A percentile compares a stretch with the other conserved stretches of the same genome.
These are phyloP conservation scores for Trichosurus vulpecula DNA, from an alignment of 2,797 vertebrate genomes.

Conservation along the genomic window DNA sequence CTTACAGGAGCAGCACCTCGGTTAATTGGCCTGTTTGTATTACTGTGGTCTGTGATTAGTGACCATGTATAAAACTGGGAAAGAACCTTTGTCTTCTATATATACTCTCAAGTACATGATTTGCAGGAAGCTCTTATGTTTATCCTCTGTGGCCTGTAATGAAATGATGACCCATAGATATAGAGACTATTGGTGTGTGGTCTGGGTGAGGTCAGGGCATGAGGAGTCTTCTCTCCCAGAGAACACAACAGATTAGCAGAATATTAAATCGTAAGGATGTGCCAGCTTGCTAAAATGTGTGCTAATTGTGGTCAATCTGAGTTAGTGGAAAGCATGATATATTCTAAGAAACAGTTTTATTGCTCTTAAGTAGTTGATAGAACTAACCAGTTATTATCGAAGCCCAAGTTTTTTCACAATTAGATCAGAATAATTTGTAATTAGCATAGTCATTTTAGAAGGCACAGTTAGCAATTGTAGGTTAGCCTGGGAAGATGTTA, in stretches of 20 bases:
- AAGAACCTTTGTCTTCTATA: background rate
- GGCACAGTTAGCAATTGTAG: conserved; percentile 21
- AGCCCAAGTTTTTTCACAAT: conserved; percentile 65
- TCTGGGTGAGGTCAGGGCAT: background rate
- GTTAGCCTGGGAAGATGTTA: conserved; percentile 20
- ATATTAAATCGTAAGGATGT: conserved; percentile 12
- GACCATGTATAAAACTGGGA: background rate
- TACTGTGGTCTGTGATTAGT: background rate
- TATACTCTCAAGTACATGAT: background rate
- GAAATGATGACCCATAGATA: background rate
- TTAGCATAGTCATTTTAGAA: conserved; percentile 51
- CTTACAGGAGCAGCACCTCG: conserved; percentile 13
- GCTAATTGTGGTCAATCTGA: background rate
- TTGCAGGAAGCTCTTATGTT: background rate
- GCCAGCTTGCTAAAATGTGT: background rate
- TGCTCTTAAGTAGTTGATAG: conserved; percentile 36
- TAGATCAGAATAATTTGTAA: conserved; percentile 74
- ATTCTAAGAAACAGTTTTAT: conserved; percentile 60
- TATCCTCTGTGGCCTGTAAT: background rate
- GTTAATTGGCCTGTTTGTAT: conserved; percentile 4
- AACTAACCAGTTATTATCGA: conserved; percentile 59
- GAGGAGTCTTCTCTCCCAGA: background rate
- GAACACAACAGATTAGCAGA: conserved; percentile 6
- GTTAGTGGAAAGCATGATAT: conserved; percentile 47
- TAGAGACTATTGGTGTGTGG: background rate